Base-by-base conservation (phyloP, 2,797 vertebrate genomes). In the Eulemur coronatus region DNA sequence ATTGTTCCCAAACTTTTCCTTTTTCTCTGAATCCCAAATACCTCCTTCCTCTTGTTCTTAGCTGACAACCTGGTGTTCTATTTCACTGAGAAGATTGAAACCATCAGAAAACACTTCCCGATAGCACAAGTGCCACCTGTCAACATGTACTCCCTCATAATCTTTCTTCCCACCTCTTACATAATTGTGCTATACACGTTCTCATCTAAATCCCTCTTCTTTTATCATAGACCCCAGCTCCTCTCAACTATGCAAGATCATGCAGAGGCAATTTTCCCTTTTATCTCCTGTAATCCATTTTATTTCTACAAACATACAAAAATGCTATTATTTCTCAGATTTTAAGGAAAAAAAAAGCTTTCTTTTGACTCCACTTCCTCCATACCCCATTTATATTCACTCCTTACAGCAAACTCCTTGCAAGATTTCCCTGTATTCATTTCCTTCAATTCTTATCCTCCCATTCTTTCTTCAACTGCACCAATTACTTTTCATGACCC, bases 211-310 rank as follows among this genome's bases (percentile, higher is more conserved):
- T 52, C 26, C 5, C 17, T n/a, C 7, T 52, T 86, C 15, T 20
- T 50, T 0, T 3, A 46, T n/a, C 26, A 7, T 35, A 43, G 2
- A 24, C 3, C 26, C 30, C 1, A 55, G 7, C 0, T 17, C 41
- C 24, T 59, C 3, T 46, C 38, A n/a, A 5, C 12, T 33, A 9
- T 46, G 50, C 38, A 46, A 50, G 26, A 28, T 63, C 28, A 61
- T 20, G 35, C 5, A 52, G 75, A 78, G 46, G 4, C 3, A 41
- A 35, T 73, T 93, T 65, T 11, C 10, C 43, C 5, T 22, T 84
- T 57, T 59, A n/a, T 79, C 50, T 11, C 84, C 33, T 35, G 15
- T 52, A 72, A 50, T 30, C 26, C 12, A 17, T 61, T 78, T 73
- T 48, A 69, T 85, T 89, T 80, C 28, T 82, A 8, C 70, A 30